Evolutionary conservation across 2,888 invertebrate genomes (phyloP), one percentile per base, ranked within the genome.

Genomic region (Diarsia rubi): DNA sequence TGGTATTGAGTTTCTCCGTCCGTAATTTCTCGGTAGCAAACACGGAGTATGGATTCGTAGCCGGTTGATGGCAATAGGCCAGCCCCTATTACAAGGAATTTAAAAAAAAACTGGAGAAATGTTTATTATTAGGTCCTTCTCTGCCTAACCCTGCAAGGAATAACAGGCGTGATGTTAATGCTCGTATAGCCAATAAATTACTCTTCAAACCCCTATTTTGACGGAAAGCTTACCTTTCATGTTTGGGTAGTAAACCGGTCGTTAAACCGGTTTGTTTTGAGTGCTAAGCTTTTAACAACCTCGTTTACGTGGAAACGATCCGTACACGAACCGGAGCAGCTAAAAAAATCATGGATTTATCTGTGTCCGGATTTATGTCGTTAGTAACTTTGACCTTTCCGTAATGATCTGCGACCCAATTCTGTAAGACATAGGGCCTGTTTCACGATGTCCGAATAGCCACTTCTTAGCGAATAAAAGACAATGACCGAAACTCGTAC

Each of bases 251-350:
- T 79, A 82, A 82, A 79, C 63, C 59, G 44, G 24, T 67, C 82
- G 75, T 82, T 82, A 82, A 82, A 54, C 73, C 14, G 62, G 71
- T 64, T 67, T 82, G 49, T 79, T 76, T 83, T 67, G 64, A 82
- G 82, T 76, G 80, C 69, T 79, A 79, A 79, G 76, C 80, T 83
- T 70, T 80, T 73, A 83, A 82, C 72, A 64, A 44, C 67, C 67
- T 60, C 76, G 68, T 82, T 79, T 73, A 70, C 73, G 54, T 70
- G 60, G 21, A 69, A 73, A 67, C 72, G 72, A 80, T 57, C 67
- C 67, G 60, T 37, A 69, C 16, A 49, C 59, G 47, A n/a, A 72
- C 27, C 42, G 31, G 57, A 68, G 42, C 54, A 21, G 16, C 24
- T 19, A 42, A 54, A 70, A 80, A 69, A 65, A 60, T 6, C 44